Percentiles rank a stretch among this genome's conserved stretches.
Evolutionary conservation across 2,797 vertebrate species (phyloP).

Genomic region (Coilia nasus): DNA sequence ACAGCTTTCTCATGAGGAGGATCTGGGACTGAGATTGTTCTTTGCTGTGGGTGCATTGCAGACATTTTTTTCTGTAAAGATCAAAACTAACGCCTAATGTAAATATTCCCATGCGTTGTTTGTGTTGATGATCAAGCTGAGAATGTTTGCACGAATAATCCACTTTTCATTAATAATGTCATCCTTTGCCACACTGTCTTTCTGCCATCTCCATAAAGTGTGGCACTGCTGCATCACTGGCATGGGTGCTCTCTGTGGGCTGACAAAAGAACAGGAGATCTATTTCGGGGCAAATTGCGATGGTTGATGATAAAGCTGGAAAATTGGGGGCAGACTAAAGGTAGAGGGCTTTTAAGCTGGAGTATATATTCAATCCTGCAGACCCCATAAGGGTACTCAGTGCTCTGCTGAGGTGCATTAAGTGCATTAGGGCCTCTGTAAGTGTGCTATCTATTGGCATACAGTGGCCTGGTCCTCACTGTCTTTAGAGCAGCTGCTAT

Average conservation of each 20-base stretch:
- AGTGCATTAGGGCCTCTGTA: slow-evolving; percentile 45
- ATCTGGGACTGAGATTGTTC: neutral
- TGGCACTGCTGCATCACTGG: neutral
- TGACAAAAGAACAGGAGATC: neutral
- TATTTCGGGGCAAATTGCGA: neutral
- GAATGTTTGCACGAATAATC: neutral
- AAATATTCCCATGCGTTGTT: neutral
- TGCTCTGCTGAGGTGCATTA: neutral
- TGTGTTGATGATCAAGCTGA: neutral
- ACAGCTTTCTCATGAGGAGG: neutral
- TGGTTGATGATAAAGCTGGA: neutral
- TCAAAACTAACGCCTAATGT: neutral
- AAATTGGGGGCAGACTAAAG: neutral
- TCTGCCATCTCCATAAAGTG: neutral
- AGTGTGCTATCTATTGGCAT: slow-evolving; percentile 53
- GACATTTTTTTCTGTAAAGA: neutral
- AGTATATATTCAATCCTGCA: neutral
- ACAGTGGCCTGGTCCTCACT: neutral
- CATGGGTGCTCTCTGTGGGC: neutral
- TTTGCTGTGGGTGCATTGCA: neutral
- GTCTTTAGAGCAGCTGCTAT: neutral
- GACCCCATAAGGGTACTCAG: neutral
- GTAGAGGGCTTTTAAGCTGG: neutral
- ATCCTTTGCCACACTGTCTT: neutral
- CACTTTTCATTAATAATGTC: neutral